Base-by-base conservation (phyloP, 2,888 invertebrate species). In the Dione juno region DNA sequence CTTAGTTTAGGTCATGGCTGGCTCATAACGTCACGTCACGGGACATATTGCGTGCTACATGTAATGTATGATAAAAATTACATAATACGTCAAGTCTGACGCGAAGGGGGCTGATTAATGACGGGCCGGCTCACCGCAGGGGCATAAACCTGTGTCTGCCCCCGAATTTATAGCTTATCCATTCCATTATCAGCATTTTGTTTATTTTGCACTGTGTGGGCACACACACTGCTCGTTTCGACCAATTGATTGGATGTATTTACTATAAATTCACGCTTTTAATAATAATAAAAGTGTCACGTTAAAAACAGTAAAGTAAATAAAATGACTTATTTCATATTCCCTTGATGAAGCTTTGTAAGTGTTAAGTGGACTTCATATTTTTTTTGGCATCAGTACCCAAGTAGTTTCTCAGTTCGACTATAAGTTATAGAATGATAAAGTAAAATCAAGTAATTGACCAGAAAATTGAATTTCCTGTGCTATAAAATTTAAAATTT, bases 21-120 rank as follows among this genome's bases (percentile, higher is more conserved):
- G 63, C 19, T 50, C 54, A 59, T 50, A 67, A 70, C 37, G 57
- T 63, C 66, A 54, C 72, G 68, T 68, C 72, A 69, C 71, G 71
- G 69, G 71, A 63, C 67, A 73, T 74, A 76, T 74, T 74, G 74
- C 77, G 77, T 79, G 76, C 72, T 67, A 70, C 71, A 35, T 66
- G 69, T 74, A 70, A 74, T 77, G 75, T 77, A 82, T 82, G 84
- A 84, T 83, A 84, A 84, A 85, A 87, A 88, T 89, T 85, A 86
- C 84, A 84, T 83, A 82, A 88, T 88, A 84, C 82, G 86, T 89
- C 89, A 88, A 76, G 78, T 79, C 77, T 83, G 84, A 84, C 83
- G 80, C 78, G 75, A 28, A 75, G 79, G 81, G 79, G 74, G 72
- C 82, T 89, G 90, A 92, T 91, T 89, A 89, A 91, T 90, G 89